These are phyloP conservation scores for Rapana venosa DNA, from an alignment of 2,888 invertebrate species.

Conservation along the genomic window DNA sequence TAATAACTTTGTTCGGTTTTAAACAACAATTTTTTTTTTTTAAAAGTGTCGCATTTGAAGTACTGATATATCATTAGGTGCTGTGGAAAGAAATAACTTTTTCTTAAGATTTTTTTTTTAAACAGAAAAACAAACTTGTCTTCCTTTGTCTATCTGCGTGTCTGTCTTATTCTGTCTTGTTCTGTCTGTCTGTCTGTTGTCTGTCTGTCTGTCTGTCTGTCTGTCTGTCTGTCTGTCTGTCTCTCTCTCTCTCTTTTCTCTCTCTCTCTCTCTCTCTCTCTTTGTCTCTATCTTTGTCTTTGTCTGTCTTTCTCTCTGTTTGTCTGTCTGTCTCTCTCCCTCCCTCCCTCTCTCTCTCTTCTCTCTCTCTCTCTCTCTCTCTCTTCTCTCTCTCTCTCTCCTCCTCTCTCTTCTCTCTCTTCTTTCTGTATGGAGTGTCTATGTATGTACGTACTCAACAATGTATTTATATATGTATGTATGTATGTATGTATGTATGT, in stretches of 20 bases:
- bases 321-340: no score
- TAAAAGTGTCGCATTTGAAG: no score
- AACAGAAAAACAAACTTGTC: not conserved
- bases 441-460: no score
- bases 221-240: not conserved
- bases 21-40: no score
- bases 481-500: not conserved
- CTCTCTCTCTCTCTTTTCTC: not conserved
- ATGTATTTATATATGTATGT: no score
- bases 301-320: no score
- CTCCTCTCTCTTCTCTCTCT: not conserved
- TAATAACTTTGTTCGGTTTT: no score
- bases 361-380: not conserved
- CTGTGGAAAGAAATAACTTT: not conserved
- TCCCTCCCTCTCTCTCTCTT: not conserved
- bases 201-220: not conserved
- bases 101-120: not conserved
- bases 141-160: no score
- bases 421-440: not conserved
- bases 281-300: not conserved
- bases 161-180: not conserved
- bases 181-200: not conserved
- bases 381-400: not conserved
- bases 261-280: not conserved
- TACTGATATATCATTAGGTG: not conserved